Base-by-base conservation (phyloP, 2,888 invertebrate genomes). In the Lamellibrachia columna region DNA sequence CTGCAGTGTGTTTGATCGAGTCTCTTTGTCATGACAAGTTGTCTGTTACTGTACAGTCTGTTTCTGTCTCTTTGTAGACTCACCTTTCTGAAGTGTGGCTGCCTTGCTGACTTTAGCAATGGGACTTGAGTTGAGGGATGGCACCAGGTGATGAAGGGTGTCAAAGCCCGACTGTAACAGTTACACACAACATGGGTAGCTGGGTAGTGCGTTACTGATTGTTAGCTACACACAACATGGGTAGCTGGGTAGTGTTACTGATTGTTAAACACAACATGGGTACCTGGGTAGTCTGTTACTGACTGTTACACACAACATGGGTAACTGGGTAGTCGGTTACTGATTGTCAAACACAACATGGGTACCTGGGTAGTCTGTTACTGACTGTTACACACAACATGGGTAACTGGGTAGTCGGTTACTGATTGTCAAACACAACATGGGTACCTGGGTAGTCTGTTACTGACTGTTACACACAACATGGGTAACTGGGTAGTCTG, bases 31-130 rank as follows among this genome's bases (percentile, higher is more conserved):
- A 28, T 28, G 28, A 28, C 28, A 28, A 28, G 28, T 40, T 40
- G 40, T 40, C 40, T 40, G 40, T 40, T 40, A 40, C 40, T 75
- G 75, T 4, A 75, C 75, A 22, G 22, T 4, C 15, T 75, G 75
- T 75, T 75, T 75, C 22, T 22, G 75, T 2, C 6, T 15, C 22
- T 75, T 3, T 75, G 75, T 75, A 6, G 22, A 94, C 95, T 95
- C 95, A 93, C 99, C 99, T 96, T 99, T 99, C 96, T 99, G 99
- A 92, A 99, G 97, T 98, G 99, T 98, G 40, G 99, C 98, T 90
- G 99, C 99, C 97, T 99, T 99, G 97, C 96, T 96, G 92, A 96
- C 96, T 97, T 99, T 99, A 7, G 98, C 98, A 96, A 98, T 98
- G 52, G 99, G 98, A 97, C 98, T 99, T 95, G 98, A 98, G 91